Conservation (phyloP, 1,140 invertebrate species). For the Antheraea mylitta region DNA sequence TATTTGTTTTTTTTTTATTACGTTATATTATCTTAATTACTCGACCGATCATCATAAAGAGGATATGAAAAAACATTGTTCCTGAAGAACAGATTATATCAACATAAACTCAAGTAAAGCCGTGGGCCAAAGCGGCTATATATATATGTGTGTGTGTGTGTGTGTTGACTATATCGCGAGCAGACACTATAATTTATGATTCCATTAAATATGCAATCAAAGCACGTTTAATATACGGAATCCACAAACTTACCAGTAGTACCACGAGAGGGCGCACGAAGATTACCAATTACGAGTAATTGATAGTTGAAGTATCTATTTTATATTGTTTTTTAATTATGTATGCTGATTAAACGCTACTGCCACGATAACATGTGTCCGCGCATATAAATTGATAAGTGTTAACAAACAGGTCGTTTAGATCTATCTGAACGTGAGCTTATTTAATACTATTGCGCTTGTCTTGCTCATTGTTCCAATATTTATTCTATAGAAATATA, state of each 20-base stretch:
- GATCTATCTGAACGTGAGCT: background rate
- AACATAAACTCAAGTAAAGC: too few species aligned
- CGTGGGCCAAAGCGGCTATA: too few species aligned
- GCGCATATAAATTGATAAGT: conserved; percentile 1
- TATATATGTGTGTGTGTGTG: too few species aligned
- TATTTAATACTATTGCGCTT: background rate
- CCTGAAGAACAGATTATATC: too few species aligned
- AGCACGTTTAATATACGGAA: background rate
- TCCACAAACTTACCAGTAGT: background rate
- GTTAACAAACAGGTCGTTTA: background rate
- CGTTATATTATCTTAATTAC: too few species aligned
- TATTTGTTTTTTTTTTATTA: too few species aligned
- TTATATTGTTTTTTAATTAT: background rate
- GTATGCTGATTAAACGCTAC: background rate
- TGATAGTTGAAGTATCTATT: conserved; percentile 1
- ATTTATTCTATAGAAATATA: background rate
- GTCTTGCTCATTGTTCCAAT: background rate
- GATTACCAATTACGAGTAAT: background rate
- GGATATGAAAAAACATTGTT: too few species aligned
- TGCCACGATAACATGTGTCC: background rate
- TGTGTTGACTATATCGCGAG: too few species aligned
- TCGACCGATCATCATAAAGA: too few species aligned
- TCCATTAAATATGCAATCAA: background rate
- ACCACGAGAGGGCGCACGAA: background rate
- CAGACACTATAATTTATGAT: too few species aligned